Percentiles rank a stretch among this genome's conserved stretches.
Evolutionary conservation across 2,113 vertebrate genomes (phyloP).

Genomic region (Bubo bubo): DNA sequence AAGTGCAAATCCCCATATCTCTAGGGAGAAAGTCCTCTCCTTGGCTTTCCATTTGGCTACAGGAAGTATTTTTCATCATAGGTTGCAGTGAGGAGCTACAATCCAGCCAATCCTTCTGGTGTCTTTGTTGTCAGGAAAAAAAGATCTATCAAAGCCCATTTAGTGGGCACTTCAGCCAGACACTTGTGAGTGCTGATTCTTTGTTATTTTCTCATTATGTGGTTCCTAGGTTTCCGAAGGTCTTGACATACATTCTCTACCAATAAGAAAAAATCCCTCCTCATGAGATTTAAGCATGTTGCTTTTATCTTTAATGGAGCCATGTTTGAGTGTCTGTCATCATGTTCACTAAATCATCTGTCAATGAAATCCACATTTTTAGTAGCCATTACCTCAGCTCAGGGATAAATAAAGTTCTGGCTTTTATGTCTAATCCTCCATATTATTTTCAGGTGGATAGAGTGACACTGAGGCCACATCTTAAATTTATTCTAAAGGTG

Average conservation of each 20-base stretch:
- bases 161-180: conserved; percentile 28
- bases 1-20: not conserved
- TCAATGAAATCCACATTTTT: conserved; percentile 54
- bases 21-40: not conserved
- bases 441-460: conserved; percentile 52
- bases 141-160: not conserved
- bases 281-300: conserved; percentile 34
- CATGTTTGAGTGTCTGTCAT: conserved; percentile 4
- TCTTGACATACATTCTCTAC: conserved; percentile 55
- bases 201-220: conserved; percentile 48
- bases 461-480: not conserved
- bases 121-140: conserved; percentile 34
- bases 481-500: conserved; percentile 33
- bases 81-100: not conserved
- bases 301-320: conserved; percentile 56
- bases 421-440: conserved; percentile 56
- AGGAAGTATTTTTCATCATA: conserved; percentile 6
- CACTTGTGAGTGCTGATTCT: not conserved
- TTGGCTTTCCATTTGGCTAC: not conserved
- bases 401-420: conserved; percentile 28
- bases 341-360: conserved; percentile 49
- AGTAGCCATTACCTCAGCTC: conserved; percentile 58
- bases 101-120: not conserved
- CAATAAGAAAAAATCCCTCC: conserved; percentile 30
- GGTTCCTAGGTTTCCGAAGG: conserved; percentile 51